Evolutionary conservation across 2,888 invertebrate genomes (phyloP).

Genomic region (Malthinus flaveolus): DNA sequence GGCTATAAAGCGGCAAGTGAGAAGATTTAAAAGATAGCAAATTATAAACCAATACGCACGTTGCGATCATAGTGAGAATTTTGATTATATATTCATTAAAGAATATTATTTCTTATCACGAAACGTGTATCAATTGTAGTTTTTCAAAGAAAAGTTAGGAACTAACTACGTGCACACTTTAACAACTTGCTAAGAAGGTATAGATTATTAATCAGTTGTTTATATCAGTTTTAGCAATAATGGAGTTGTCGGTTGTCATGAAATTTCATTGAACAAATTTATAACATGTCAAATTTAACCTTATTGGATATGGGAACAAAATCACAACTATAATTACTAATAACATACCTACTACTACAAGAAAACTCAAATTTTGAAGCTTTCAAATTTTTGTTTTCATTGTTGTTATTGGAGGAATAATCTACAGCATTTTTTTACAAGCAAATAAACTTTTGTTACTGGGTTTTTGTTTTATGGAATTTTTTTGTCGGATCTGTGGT

Average conservation of each 20-base stretch:
- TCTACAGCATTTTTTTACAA: too few relatives aligned
- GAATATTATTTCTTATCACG: not conserved
- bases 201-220: not conserved
- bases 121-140: constrained; percentile 1
- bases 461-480: too few relatives aligned
- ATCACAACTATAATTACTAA: not conserved
- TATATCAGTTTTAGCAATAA: constrained; percentile 1
- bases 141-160: not conserved
- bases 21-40: not conserved
- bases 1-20: too few relatives aligned
- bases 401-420: too few relatives aligned
- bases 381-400: too few relatives aligned
- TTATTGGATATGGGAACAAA: not conserved
- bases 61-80: not conserved
- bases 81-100: not conserved
- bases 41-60: not conserved
- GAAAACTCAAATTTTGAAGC: not conserved
- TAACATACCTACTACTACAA: not conserved
- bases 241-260: constrained; percentile 3
- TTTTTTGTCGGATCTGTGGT: too few relatives aligned
- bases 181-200: not conserved
- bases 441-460: too few relatives aligned
- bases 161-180: not conserved
- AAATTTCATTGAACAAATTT: not conserved
- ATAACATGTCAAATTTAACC: too few relatives aligned